Conservation (phyloP, 1,140 invertebrate species). For the Diabrotica virgifera region DNA sequence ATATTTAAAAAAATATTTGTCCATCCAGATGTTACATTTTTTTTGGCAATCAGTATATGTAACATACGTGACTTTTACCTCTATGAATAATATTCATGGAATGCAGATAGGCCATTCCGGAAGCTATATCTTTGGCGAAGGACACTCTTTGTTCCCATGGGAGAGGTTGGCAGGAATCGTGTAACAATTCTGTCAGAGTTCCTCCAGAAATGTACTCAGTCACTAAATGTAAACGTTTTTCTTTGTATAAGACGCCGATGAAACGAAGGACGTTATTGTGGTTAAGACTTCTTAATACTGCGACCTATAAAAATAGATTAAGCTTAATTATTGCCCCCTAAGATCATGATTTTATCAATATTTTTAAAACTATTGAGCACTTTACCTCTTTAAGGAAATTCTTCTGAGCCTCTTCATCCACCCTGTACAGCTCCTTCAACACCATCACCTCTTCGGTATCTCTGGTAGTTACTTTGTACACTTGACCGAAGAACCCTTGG, state of each 20-base stretch:
- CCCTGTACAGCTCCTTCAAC: slow-evolving; percentile 87
- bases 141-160: slow-evolving; percentile 80
- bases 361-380: neutral
- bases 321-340: no score
- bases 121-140: slow-evolving; percentile 87
- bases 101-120: slow-evolving; percentile 92
- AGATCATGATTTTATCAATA: neutral
- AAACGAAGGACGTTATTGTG: slow-evolving; percentile 90
- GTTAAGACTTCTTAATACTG: slow-evolving; percentile 80
- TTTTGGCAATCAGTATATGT: neutral
- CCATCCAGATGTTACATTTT: no score
- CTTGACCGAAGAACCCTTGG: slow-evolving; percentile 91
- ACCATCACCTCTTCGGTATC: slow-evolving; percentile 93
- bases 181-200: slow-evolving; percentile 80
- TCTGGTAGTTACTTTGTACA: slow-evolving; percentile 85
- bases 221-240: slow-evolving; percentile 85
- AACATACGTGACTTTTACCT: neutral
- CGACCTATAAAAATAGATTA: slow-evolving; percentile 60
- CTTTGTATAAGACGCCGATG: slow-evolving; percentile 91
- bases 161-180: slow-evolving; percentile 66
- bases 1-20: no score
- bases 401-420: slow-evolving; percentile 90
- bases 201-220: slow-evolving; percentile 88
- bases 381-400: slow-evolving; percentile 90
- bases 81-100: slow-evolving; percentile 92